Evolutionary conservation across 1,140 invertebrate genomes (phyloP).

Genomic region (Formica exsecta): DNA sequence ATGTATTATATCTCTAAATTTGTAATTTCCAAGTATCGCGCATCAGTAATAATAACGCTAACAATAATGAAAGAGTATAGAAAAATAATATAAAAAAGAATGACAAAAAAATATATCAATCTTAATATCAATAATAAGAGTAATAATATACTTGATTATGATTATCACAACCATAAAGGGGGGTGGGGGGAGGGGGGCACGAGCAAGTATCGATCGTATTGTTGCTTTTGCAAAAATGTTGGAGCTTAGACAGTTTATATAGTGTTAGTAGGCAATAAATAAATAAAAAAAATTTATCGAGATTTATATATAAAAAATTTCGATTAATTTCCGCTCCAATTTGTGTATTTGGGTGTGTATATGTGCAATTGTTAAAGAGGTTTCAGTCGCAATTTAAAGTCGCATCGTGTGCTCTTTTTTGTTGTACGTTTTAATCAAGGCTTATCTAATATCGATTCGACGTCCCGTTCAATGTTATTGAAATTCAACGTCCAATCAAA

Average conservation of each 20-base stretch:
- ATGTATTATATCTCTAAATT: not conserved
- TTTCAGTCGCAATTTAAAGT: conserved; percentile 5
- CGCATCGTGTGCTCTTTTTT: not conserved
- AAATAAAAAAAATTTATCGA: not conserved
- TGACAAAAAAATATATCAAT: conserved; percentile 20
- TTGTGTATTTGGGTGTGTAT: not conserved
- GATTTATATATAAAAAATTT: not conserved
- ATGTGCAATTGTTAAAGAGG: not conserved
- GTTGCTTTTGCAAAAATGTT: conserved; percentile 4
- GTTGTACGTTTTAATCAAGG: not conserved
- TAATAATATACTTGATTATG: conserved; percentile 23
- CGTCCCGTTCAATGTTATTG: not conserved
- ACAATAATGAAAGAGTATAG: conserved; percentile 12
- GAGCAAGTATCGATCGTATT: conserved; percentile 26
- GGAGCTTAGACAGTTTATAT: conserved; percentile 30
- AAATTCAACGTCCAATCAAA: not conserved
- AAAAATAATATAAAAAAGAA: conserved; percentile 9
- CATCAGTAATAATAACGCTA: not conserved
- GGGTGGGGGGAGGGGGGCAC: not conserved
- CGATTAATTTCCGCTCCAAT: conserved; percentile 12
- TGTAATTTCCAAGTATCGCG: not conserved
- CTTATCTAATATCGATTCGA: not conserved
- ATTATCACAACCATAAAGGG: conserved; percentile 23
- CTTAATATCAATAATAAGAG: conserved; percentile 3
- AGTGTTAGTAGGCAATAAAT: not conserved